Conservation (phyloP, 2,113 vertebrate species). For the Sturnus vulgaris region DNA sequence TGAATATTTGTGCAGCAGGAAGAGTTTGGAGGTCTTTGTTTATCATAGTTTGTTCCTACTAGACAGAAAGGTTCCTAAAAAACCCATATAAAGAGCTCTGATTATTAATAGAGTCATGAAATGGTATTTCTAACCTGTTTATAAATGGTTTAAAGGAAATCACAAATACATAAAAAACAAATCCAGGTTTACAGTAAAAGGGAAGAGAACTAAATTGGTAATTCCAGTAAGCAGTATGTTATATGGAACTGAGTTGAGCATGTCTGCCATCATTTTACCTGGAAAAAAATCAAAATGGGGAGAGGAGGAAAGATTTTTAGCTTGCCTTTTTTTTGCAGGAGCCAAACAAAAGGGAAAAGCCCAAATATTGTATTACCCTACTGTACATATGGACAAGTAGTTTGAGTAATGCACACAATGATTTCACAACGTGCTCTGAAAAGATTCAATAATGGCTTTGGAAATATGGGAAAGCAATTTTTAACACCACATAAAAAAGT, state of each 20-base stretch:
- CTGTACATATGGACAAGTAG: background rate
- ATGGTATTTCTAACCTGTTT: slow-evolving; percentile 9
- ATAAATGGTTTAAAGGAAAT: slow-evolving; percentile 32
- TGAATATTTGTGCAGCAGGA: slow-evolving; percentile 10
- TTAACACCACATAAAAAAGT: background rate
- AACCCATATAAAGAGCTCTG: background rate
- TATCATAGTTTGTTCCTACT: background rate
- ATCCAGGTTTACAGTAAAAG: slow-evolving; percentile 25
- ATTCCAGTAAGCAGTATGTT: background rate
- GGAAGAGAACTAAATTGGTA: background rate
- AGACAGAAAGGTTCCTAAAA: slow-evolving; percentile 6
- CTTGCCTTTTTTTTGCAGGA: background rate
- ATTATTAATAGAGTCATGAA: slow-evolving; percentile 19
- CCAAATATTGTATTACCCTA: background rate
- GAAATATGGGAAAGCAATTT: slow-evolving; percentile 35
- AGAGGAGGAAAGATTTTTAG: background rate
- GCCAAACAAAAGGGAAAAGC: slow-evolving; percentile 13
- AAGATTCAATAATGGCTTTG: slow-evolving; percentile 3
- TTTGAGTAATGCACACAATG: background rate
- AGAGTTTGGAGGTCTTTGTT: slow-evolving; percentile 44
- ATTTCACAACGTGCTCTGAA: background rate
- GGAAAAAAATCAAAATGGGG: background rate
- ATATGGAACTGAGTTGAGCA: background rate
- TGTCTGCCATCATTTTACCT: slow-evolving; percentile 17
- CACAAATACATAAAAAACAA: background rate